These are phyloP conservation scores for Nipponacmea schrenckii DNA, from an alignment of 2,888 invertebrate species.

Conservation along the genomic window DNA sequence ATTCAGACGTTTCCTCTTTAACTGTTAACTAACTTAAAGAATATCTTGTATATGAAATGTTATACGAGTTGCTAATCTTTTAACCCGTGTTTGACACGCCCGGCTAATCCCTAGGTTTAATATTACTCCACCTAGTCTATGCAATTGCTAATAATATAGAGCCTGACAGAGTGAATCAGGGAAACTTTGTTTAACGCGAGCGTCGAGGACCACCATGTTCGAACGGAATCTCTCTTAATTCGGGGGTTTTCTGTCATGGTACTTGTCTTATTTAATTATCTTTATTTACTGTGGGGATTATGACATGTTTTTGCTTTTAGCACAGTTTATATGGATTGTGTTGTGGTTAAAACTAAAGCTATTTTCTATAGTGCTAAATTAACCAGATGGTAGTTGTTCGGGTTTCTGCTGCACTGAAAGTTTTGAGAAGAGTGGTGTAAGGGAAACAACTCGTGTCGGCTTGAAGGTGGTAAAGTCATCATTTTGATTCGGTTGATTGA, in stretches of 20 bases:
- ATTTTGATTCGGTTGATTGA: no score
- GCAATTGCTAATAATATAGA: conserved; percentile 1
- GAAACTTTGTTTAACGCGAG: not conserved
- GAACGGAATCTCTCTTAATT: not conserved
- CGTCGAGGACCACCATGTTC: not conserved
- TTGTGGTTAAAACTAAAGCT: no score
- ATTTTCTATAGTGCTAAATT: no score
- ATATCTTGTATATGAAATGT: not conserved
- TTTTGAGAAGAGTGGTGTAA: not conserved
- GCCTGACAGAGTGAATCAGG: not conserved
- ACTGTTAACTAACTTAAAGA: not conserved
- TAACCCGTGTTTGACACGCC: conserved; percentile 6
- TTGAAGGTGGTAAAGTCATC: not conserved
- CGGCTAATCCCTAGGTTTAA: conserved; percentile 6
- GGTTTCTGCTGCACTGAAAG: no score
- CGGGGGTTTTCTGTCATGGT: not conserved
- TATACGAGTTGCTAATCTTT: not conserved
- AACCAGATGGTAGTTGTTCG: no score
- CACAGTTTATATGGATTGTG: not conserved
- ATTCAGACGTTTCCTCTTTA: conserved; percentile 4
- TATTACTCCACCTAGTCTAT: conserved; percentile 5
- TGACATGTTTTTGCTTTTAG: not conserved
- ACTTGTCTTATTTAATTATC: not conserved
- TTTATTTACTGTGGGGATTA: not conserved
- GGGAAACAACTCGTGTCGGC: conserved; percentile 3